Evolutionary conservation across 1,140 invertebrate genomes (phyloP), one percentile per base, ranked within the genome.

Genomic region (Diachasmimorpha longicaudata): DNA sequence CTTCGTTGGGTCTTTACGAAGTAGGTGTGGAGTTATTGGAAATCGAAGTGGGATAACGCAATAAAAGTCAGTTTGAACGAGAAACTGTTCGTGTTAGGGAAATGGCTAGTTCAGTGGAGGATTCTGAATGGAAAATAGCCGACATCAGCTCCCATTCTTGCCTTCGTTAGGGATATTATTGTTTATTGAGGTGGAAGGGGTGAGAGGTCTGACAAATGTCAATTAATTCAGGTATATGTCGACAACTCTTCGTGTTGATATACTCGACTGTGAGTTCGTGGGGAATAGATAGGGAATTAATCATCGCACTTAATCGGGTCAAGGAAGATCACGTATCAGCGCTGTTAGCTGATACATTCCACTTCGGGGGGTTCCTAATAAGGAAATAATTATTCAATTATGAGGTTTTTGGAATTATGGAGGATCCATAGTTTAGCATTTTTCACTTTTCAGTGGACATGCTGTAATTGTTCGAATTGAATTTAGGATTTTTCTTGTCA

Each of bases 1-100:
- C 46, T 58, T 55, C 31, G 31, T 72, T 72, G 37, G 52, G 14
- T 55, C 39, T 72, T 55, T 3, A 72, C 37, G 70, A 72, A 72
- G 23, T 46, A 48, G 70, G 70, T 72, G 48, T 58, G 13, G 39
- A 58, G 58, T 72, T 72, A 72, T 55, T 19, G 48, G 25, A 72
- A 21, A 72, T 72, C 48, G 48, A 72, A 72, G 58, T 23, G 25
- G 14, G 14, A 37, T 55, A 13, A 39, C 70, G 10, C 23, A 58
- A 25, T 72, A 55, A 19, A 31, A 19, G 69, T 42, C 39, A 42
- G 10, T 39, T 39, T 39, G 13, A 42, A 42, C 39, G 9, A 11
- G 39, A 42, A 42, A 42, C 19, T 72, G 48, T 72, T 36, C 39
- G 70, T 36, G 39, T 42, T 42, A 42, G 39, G 39, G 39, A 42